Conservation (phyloP, 1,140 invertebrate species). For the Samia ricini region DNA sequence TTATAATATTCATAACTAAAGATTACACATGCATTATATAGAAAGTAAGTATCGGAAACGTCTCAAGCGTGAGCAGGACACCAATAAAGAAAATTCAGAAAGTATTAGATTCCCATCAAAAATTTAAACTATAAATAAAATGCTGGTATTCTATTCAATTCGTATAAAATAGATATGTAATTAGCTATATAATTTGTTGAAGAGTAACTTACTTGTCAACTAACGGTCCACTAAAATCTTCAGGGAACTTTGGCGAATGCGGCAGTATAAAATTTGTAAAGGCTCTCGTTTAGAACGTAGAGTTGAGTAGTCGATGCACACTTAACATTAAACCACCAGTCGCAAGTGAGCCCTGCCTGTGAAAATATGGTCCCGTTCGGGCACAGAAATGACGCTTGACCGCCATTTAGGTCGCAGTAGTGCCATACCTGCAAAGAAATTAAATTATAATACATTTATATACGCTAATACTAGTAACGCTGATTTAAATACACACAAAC, state of each 20-base stretch:
- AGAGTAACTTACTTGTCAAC: conserved; percentile 84
- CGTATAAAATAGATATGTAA: no score
- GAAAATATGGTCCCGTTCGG: conserved; percentile 95
- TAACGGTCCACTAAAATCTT: conserved; percentile 90
- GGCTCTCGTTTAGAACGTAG: conserved; percentile 91
- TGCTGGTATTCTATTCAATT: no score
- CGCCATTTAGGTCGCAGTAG: conserved; percentile 94
- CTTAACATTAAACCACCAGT: conserved; percentile 95
- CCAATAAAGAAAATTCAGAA: no score
- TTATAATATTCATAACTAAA: no score
- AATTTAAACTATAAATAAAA: no score
- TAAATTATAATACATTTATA: background rate
- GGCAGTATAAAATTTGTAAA: conserved; percentile 93
- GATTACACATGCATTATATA: no score
- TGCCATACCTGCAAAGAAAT: conserved; percentile 87
- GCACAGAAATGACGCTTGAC: conserved; percentile 93
- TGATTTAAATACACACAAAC: no score
- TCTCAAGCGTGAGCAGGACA: no score
- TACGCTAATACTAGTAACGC: conserved; percentile 4
- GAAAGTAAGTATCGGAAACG: no score
- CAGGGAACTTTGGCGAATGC: conserved; percentile 90
- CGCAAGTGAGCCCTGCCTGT: conserved; percentile 90
- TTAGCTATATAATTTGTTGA: background rate
- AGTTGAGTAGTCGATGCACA: conserved; percentile 89
- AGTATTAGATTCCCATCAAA: no score